Base-by-base conservation (phyloP, 2,113 vertebrate genomes). In the Apteryx owenii region DNA sequence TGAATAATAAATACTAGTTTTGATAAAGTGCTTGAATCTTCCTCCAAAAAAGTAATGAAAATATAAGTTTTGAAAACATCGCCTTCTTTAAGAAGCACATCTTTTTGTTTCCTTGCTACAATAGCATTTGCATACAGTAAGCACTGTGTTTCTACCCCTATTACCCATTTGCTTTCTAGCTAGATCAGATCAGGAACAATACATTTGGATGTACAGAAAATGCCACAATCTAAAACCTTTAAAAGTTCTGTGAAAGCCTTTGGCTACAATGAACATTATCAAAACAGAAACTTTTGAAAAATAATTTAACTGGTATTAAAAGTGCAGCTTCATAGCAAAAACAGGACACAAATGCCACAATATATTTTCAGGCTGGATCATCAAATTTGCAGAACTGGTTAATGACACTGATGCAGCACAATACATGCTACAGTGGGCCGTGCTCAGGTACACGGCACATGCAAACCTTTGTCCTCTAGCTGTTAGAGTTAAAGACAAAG, bases 11-110 rank as follows among this genome's bases (percentile, higher is more conserved):
- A 78, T 48, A 95, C 65, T 61, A 86, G 88, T 95, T 98, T 94
- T 97, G 95, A 94, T 97, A 97, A 97, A 97, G 96, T 97, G 96
- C 96, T 97, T 97, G 87, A 91, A 75, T 93, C 77, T 87, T 92
- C 44, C 75, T 95, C 88, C 15, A 26, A 72, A 93, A 87, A 80
- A 85, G 82, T 70, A 92, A 96, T 42, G 90, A 97, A 96, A 97
- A 96, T 93, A 93, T 29, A 97, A 58, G 62, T 91, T 97, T 93
- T 95, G 95, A 93, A 97, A 97, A 96, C 92, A 91, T 89, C 95
- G 95, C 91, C 94, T 97, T 91, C 97, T 94, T 95, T 89, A 96
- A 96, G 95, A 96, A 97, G 94, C 89, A 97, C 94, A 94, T 79
- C 81, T 77, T 75, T 71, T 93, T 93, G 93, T 94, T 93, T 96